Evolutionary conservation across 2,113 vertebrate genomes (phyloP), one percentile per base, ranked within the genome.

Genomic region (Hirundichthys speculiger): DNA sequence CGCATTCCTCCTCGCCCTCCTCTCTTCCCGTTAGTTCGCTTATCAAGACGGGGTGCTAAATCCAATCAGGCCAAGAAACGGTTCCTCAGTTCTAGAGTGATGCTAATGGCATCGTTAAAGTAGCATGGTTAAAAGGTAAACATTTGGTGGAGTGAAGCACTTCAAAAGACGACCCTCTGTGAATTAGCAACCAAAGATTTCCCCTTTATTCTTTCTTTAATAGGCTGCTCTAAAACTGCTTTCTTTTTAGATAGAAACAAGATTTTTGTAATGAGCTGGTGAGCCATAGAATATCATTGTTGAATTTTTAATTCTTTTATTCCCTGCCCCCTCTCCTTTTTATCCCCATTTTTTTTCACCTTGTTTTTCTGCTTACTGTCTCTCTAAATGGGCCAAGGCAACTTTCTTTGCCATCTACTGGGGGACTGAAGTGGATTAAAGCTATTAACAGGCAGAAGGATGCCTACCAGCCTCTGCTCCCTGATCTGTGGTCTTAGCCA

Each of bases 211-310:
- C 75, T 65, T 59, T 68, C 70, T 73, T 76, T 88, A 88, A 86
- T 77, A 41, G 69, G 67, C 27, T 79, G 69, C 64, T 88, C 82
- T 77, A 83, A 86, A 75, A 58, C 79, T 77, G 74, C 84, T 90
- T 80, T 78, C 74, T 85, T 61, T 75, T 79, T 67, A 67, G 69
- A 82, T 80, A 64, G 74, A 80, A 85, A 77, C 72, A 49, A 69
- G 71, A 72, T 88, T 90, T 86, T 62, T 65, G 79, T 87, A 87
- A 86, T 90, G 78, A 86, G 82, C 73, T 69, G 12, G 75, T 87
- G 84, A 85, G 62, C 85, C 80, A 83, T 58, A 70, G 51, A 80
- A 74, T 87, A 70, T 76, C 75, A n/a, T n/a, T 72, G 45, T 49
- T 84, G 78, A 77, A 55, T 79, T 81, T 79, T 79, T 75, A 70